These are phyloP conservation scores for Apoda limacodes DNA, from an alignment of 2,888 invertebrate species.

Conservation along the genomic window DNA sequence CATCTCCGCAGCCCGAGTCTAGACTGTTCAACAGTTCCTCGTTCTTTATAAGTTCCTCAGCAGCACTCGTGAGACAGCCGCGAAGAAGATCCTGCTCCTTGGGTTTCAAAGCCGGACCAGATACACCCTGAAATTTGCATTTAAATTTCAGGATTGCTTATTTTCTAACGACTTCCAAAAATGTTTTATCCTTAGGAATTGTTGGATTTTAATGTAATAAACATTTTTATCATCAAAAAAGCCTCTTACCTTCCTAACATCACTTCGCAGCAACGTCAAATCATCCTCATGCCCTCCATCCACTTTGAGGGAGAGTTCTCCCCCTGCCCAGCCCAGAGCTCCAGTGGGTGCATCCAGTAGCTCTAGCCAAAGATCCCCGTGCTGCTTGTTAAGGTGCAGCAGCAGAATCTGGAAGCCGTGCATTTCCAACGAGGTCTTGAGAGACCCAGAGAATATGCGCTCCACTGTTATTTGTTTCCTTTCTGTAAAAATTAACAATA, in stretches of 20 bases:
- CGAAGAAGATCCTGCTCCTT: slow-evolving; percentile 34
- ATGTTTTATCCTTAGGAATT: too few relatives aligned
- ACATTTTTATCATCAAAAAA: too few relatives aligned
- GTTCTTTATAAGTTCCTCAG: slow-evolving; percentile 68
- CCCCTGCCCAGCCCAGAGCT: slow-evolving; percentile 71
- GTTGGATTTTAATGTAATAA: too few relatives aligned
- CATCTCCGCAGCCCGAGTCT: slow-evolving; percentile 79
- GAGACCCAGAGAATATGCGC: slow-evolving; percentile 66
- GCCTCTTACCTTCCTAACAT: slow-evolving; percentile 38
- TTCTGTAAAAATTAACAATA: slow-evolving; percentile 30
- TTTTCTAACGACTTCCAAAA: too few relatives aligned
- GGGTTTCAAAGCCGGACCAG: slow-evolving; percentile 36
- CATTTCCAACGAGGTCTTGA: slow-evolving; percentile 83
- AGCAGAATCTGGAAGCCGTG: slow-evolving; percentile 82
- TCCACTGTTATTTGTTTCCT: slow-evolving; percentile 51
- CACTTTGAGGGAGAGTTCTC: slow-evolving; percentile 31
- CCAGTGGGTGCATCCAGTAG: slow-evolving; percentile 69
- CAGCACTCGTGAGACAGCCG: slow-evolving; percentile 47
- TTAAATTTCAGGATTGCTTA: slow-evolving; percentile 1
- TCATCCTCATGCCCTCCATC: slow-evolving; percentile 30
- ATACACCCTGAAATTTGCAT: slow-evolving; percentile 24
- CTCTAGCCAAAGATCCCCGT: slow-evolving; percentile 55
- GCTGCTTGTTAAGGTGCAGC: slow-evolving; percentile 59
- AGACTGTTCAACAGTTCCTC: slow-evolving; percentile 73
- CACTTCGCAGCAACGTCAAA: slow-evolving; percentile 31